Percentiles rank a stretch among this genome's conserved stretches.
Evolutionary conservation across 35 echinoderm and acorn worm genomes (phyloP).

Genomic region (Ptychodera flava): DNA sequence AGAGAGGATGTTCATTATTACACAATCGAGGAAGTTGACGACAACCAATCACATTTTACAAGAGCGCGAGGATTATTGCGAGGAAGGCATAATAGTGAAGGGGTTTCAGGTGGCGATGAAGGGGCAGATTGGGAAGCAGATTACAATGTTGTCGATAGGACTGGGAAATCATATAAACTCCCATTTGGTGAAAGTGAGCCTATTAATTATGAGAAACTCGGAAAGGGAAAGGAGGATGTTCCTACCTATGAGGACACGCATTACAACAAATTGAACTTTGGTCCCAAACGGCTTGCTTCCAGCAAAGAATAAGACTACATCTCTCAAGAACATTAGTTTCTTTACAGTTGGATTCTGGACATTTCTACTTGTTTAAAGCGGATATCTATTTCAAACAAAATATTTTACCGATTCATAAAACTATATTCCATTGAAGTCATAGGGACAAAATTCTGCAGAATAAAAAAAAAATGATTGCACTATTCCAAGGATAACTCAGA

Average conservation of each 20-base stretch:
- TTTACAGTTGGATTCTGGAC: too few relatives aligned
- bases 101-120: not conserved
- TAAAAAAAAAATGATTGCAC: too few relatives aligned
- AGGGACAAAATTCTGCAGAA: too few relatives aligned
- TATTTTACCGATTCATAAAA: too few relatives aligned
- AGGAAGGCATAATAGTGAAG: not conserved
- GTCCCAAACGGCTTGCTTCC: not conserved
- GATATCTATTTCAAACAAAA: too few relatives aligned
- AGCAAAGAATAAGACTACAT: not conserved
- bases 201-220: not conserved
- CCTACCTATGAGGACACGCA: not conserved
- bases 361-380: too few relatives aligned
- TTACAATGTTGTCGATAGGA: not conserved
- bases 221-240: not conserved
- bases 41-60: not conserved
- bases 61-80: too few relatives aligned
- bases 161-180: not conserved
- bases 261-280: not conserved
- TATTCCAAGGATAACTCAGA: too few relatives aligned
- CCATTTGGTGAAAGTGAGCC: not conserved
- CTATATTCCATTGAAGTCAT: too few relatives aligned
- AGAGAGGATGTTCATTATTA: not conserved
- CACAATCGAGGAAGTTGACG: not conserved
- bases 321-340: too few relatives aligned
- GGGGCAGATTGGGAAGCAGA: not conserved